Base-by-base conservation (phyloP, 1,140 invertebrate species). In the Drosophila mojavensis region DNA sequence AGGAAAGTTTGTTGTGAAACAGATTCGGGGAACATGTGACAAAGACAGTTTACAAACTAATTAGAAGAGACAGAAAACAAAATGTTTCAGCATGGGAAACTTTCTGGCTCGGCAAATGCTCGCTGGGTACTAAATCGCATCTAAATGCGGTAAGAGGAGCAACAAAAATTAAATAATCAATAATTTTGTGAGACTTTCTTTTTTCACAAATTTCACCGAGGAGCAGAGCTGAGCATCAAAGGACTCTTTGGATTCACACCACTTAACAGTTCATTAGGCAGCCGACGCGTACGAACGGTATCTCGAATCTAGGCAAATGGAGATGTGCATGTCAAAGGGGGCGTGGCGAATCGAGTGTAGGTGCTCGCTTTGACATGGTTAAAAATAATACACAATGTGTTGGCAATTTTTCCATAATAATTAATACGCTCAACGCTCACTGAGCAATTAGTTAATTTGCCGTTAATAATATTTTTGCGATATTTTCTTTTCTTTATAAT, bases 381-480 rank as follows among this genome's bases (percentile, higher is more conserved):
- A 89, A 86, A 86, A 88, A 86, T 88, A 86, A 74, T 53, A 67
- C 88, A 71, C 60, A 67, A 75, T 61, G 30, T 65, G 55, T 62
- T 61, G 53, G 51, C 39, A 59, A 66, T 50, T 73, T 81, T 73
- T 41, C 56, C 15, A 61, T 58, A 50, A 71, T 65, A 76, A 71
- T 76, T 66, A 72, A 74, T 69, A 53, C 15, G 56, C 68, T 77
- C 80, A 78, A 88, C 43, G 43, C 59, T 84, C 84, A 88, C 33
- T 88, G 83, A 72, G 74, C 83, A 88, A 88, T 88, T 88, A 82
- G 71, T 89, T 84, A 88, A 88, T 88, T 84, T 68, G 69, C 77
- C 80, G 83, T 88, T 80, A 88, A 83, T 88, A 88, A 88, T 84
- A 74, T 53, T 41, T 36, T 61, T 58, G 75, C 50, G 24, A 47